Base-by-base conservation (phyloP, 1,140 invertebrate species). In the Macrobrachium nipponense region DNA sequence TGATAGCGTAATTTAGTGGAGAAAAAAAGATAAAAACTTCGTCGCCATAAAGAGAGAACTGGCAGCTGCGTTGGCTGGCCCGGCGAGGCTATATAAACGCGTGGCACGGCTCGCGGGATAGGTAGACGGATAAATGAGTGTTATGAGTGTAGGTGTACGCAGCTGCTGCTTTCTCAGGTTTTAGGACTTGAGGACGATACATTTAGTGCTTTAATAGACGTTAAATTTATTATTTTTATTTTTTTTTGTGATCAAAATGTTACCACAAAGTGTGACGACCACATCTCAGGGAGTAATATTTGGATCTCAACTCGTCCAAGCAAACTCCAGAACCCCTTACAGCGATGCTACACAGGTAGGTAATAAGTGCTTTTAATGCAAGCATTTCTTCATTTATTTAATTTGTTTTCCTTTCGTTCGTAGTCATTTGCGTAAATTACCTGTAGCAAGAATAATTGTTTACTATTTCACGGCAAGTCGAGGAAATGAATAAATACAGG, bases 231-330 rank as follows among this genome's bases (percentile, higher is more conserved):
- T 51, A 51, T 51, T 51, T 51, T 51, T 51, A 51, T 78, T 78
- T 80, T 80, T 86, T 86, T 58, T 86, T 80, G 83, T 86, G 83
- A 86, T 86, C 83, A 86, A 86, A 86, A 86, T 86, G 83, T 86
- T 86, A 78, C 83, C 83, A 79, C 83, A 86, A 86, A 86, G 83
- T 78, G 77, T 86, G 80, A 86, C 83, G 77, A 86, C 83, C 66
- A 80, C 83, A 80, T 73, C 83, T 86, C 83, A 86, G 83, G 83
- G 83, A 86, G 83, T 86, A 86, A 86, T 86, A 80, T 86, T 86
- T 86, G 83, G 83, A 86, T 86, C 83, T 86, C 83, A 86, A 51
- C 83, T 86, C 58, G 83, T 86, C 78, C 83, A 80, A 80, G 83
- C 83, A 72, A 86, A 86, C 83, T 86, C 83, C 83, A 86, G 83